phyloP scores from a whole-genome alignment of 2,888 invertebrate species.

The Drosophila lacicola region DNA sequence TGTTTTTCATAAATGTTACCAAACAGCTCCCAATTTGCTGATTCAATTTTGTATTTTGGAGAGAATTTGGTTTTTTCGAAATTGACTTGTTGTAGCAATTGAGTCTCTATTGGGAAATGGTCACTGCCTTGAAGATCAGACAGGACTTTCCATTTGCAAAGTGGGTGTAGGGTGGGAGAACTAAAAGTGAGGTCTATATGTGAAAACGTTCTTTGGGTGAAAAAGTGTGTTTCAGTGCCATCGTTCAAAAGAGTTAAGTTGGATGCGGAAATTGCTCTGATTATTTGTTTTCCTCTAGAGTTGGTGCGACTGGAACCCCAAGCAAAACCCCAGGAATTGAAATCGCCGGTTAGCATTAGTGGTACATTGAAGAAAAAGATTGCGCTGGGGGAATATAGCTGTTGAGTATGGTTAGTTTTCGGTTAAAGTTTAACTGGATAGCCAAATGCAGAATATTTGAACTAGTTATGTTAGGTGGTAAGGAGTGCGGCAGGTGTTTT shows the following conservation, averaged over 20 bases:
- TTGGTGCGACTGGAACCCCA: conserved; percentile 24
- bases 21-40: conserved; percentile 6
- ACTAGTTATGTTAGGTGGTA: neutral
- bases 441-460: conserved; percentile 1
- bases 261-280: conserved; percentile 2
- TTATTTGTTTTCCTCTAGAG: conserved; percentile 26
- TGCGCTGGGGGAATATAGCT: neutral
- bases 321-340: conserved; percentile 30
- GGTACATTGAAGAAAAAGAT: conserved; percentile 3
- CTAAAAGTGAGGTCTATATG: conserved; percentile 27
- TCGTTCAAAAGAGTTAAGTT: neutral
- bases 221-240: conserved; percentile 12
- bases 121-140: conserved; percentile 24
- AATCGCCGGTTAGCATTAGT: conserved; percentile 22
- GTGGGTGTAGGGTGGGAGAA: conserved; percentile 21
- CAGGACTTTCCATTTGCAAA: conserved; percentile 18
- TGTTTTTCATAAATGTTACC: conserved; percentile 13
- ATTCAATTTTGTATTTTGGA: neutral
- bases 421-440: conserved; percentile 1
- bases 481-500: neutral
- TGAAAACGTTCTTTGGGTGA: conserved; percentile 21
- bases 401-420: neutral
- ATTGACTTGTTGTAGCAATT: neutral
- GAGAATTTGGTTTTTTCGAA: neutral
- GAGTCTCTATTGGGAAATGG: conserved; percentile 2